Percentiles rank a stretch among this genome's conserved stretches.
phyloP scores from a whole-genome alignment of 2,888 invertebrate species.

The Geotrupes spiniger region DNA sequence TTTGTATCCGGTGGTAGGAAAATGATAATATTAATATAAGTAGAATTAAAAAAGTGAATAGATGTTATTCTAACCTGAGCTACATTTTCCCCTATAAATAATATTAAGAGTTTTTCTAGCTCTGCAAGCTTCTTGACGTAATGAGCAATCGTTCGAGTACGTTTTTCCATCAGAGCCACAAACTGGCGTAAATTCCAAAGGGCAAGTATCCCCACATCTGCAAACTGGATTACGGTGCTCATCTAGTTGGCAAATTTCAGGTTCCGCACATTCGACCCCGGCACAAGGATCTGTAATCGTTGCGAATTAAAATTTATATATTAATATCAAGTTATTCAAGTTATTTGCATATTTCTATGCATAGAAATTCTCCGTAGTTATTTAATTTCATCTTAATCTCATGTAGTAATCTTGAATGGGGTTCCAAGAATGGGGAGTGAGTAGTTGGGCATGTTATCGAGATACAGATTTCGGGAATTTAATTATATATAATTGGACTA shows the following conservation, averaged over 20 bases:
- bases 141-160: constrained; percentile 80
- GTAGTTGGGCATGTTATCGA: constrained; percentile 13
- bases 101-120: constrained; percentile 69
- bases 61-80: constrained; percentile 63
- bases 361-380: constrained; percentile 14
- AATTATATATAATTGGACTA: constrained; percentile 33
- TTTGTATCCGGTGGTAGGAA: too few relatives aligned
- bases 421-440: constrained; percentile 6
- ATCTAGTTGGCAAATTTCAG: constrained; percentile 81
- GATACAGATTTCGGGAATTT: constrained; percentile 26
- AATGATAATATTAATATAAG: too few relatives aligned
- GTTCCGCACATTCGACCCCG: constrained; percentile 71
- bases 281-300: constrained; percentile 76
- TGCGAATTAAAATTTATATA: background rate
- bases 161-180: constrained; percentile 79
- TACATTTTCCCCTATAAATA: constrained; percentile 80
- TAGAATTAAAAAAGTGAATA: too few relatives aligned
- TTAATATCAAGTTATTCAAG: constrained; percentile 2
- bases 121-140: constrained; percentile 79
- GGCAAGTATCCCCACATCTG: constrained; percentile 75
- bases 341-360: background rate
- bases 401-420: constrained; percentile 11
- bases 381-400: constrained; percentile 22
- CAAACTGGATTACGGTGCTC: constrained; percentile 74
- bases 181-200: constrained; percentile 69